phyloP scores from a whole-genome alignment of 2,113 vertebrate genomes.

The Helogale parvula region DNA sequence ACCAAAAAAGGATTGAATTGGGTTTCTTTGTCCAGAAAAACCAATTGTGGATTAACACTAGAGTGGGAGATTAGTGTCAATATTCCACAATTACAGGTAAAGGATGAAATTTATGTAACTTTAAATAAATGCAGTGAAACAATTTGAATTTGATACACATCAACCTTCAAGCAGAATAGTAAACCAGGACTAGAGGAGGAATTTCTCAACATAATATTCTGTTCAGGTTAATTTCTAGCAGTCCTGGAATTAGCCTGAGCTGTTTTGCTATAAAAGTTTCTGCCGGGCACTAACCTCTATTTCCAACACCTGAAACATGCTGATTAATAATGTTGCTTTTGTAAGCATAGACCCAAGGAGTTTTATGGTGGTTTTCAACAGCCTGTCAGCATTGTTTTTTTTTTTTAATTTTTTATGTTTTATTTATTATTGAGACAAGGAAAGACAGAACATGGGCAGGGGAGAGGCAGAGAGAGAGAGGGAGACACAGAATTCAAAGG shows the following conservation, averaged over 20 bases:
- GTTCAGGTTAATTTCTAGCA: not conserved
- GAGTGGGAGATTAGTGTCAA: not conserved
- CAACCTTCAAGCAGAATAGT: not conserved
- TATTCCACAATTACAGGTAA: not conserved
- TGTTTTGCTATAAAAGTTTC: not conserved
- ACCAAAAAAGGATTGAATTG: not conserved
- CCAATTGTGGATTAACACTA: not conserved
- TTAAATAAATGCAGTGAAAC: not conserved
- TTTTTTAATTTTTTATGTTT: too few relatives aligned
- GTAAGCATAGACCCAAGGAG: not conserved
- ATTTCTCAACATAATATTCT: not conserved
- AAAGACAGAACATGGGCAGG: too few relatives aligned
- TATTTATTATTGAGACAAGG: too few relatives aligned
- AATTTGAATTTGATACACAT: not conserved
- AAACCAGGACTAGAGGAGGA: not conserved
- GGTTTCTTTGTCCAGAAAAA: not conserved
- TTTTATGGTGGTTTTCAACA: not conserved
- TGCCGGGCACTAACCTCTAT: not conserved
- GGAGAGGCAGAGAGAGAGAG: too few relatives aligned
- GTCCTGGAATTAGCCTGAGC: not conserved
- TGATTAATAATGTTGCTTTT: not conserved
- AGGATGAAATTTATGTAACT: not conserved
- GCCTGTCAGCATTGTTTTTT: not conserved
- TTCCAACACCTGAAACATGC: not conserved
- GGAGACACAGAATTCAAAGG: too few relatives aligned